A percentile compares a stretch with the other conserved stretches of the same genome.
Evolutionary conservation across 2,797 vertebrate genomes (phyloP).

Genomic region (Gymnocypris eckloni): DNA sequence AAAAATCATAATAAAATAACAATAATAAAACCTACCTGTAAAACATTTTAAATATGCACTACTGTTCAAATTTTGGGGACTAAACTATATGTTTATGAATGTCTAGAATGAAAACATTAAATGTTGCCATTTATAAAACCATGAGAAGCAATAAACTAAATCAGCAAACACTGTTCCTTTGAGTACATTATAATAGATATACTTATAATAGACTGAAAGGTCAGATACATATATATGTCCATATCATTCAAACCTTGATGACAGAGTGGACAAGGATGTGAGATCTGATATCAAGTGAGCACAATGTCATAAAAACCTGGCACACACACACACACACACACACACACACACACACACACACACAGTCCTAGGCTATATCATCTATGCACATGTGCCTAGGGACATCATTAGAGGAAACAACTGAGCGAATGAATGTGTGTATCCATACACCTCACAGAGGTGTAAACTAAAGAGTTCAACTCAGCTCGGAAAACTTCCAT

Average conservation of each 20-base stretch:
- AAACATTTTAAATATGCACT: too few relatives aligned
- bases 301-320: slow-evolving; percentile 25
- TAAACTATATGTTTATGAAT: not conserved
- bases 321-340: not conserved
- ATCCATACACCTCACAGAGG: not conserved
- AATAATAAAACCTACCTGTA: too few relatives aligned
- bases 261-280: slow-evolving; percentile 5
- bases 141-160: not conserved
- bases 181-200: not conserved
- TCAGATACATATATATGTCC: slow-evolving; percentile 1
- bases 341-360: not conserved
- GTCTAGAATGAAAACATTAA: slow-evolving; percentile 4
- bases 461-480: slow-evolving; percentile 32
- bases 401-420: slow-evolving; percentile 33
- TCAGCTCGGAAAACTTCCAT: slow-evolving; percentile 12
- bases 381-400: slow-evolving; percentile 7
- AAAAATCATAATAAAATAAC: too few relatives aligned
- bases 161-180: not conserved
- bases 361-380: not conserved
- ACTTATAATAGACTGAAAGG: slow-evolving; percentile 26
- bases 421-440: not conserved
- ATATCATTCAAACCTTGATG: not conserved
- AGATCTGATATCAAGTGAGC: not conserved
- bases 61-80: too few relatives aligned
- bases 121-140: not conserved